Conservation (phyloP, 2,888 invertebrate genomes). For the Perdita meconis region DNA sequence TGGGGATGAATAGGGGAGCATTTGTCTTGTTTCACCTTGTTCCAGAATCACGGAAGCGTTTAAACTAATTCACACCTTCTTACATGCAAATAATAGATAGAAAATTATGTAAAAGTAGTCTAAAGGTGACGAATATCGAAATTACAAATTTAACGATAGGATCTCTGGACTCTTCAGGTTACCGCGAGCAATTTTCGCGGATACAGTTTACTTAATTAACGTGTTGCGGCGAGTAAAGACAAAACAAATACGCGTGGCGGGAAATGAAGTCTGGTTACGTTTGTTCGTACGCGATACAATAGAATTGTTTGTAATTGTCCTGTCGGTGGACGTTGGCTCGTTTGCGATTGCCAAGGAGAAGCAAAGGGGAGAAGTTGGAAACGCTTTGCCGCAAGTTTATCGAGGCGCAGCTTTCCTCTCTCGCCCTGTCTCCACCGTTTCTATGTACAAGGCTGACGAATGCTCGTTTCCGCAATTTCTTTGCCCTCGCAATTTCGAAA, state of each 20-base stretch:
- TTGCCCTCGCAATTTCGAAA: slow-evolving; percentile 48
- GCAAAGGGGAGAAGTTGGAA: not conserved
- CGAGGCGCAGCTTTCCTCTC: slow-evolving; percentile 1
- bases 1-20: too few species aligned
- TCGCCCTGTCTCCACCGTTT: too few species aligned
- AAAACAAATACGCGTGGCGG: not conserved
- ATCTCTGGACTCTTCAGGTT: not conserved
- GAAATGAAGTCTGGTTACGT: not conserved
- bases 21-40: too few species aligned
- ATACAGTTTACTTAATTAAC: slow-evolving; percentile 15
- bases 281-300: not conserved
- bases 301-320: slow-evolving; percentile 45
- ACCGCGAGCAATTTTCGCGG: not conserved
- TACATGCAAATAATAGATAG: too few species aligned
- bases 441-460: not conserved
- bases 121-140: not conserved
- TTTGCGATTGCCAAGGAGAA: not conserved
- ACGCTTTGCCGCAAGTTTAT: slow-evolving; percentile 28
- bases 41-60: too few species aligned
- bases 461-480: slow-evolving; percentile 36
- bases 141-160: not conserved
- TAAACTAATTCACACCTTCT: too few species aligned
- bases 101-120: too few species aligned
- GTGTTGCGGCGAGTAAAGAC: not conserved
- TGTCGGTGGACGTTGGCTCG: not conserved